Percentiles rank a stretch among this genome's conserved stretches.
Conservation (phyloP, 2,888 invertebrate genomes). For the Clusia tigrina region DNA sequence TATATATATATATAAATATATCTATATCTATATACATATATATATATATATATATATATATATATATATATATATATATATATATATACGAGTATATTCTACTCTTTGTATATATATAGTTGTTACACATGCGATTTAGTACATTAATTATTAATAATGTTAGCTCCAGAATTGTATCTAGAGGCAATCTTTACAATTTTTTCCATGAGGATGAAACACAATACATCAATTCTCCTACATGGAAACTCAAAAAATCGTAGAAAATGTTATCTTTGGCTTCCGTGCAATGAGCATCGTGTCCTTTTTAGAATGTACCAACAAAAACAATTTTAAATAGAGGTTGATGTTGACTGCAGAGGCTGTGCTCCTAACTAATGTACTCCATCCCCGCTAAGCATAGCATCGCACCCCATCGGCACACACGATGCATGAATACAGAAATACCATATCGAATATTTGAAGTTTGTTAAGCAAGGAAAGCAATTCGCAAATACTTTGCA, state of each 20-base stretch:
- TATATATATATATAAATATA: too few species aligned
- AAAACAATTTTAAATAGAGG: slow-evolving; percentile 45
- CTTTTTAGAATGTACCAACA: slow-evolving; percentile 36
- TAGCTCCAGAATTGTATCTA: too few species aligned
- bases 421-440: slow-evolving; percentile 37
- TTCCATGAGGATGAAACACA: too few species aligned
- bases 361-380: slow-evolving; percentile 23
- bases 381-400: slow-evolving; percentile 18
- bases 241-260: slow-evolving; percentile 59
- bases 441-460: slow-evolving; percentile 54
- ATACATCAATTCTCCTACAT: slow-evolving; percentile 61
- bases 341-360: slow-evolving; percentile 48
- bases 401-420: slow-evolving; percentile 21
- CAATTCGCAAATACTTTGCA: slow-evolving; percentile 65
- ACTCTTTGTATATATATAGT: too few species aligned
- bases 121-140: too few species aligned
- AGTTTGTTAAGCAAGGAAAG: slow-evolving; percentile 62
- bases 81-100: too few species aligned
- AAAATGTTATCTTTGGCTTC: slow-evolving; percentile 63
- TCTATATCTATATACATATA: too few species aligned
- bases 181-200: too few species aligned
- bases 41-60: too few species aligned
- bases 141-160: too few species aligned
- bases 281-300: slow-evolving; percentile 46
- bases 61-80: too few species aligned